Evolutionary conservation across 2,113 vertebrate genomes (phyloP).

Genomic region (Phalacrocorax carbo): DNA sequence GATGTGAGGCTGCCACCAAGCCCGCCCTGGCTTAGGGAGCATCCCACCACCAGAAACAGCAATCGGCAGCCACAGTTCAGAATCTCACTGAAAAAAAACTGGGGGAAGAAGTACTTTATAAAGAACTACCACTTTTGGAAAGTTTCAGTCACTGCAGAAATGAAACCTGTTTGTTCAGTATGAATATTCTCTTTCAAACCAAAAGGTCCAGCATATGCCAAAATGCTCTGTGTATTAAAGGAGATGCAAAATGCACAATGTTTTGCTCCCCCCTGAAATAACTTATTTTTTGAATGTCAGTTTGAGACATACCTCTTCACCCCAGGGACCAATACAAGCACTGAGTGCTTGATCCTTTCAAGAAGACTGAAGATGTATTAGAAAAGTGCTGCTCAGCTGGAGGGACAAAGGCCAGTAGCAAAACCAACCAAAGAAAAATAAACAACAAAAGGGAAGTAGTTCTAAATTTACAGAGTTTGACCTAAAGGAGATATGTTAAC

Average conservation of each 20-base stretch:
- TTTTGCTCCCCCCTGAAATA: neutral
- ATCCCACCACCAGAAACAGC: neutral
- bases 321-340: neutral
- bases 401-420: neutral
- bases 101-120: neutral
- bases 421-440: neutral
- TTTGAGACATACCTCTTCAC: neutral
- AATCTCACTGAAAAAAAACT: neutral
- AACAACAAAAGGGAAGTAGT: neutral
- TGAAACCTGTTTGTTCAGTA: neutral
- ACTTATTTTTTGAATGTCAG: neutral
- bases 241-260: neutral
- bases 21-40: neutral
- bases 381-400: neutral
- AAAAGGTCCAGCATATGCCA: neutral
- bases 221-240: neutral
- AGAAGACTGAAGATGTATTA: neutral
- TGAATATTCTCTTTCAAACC: conserved; percentile 10
- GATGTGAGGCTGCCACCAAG: conserved; percentile 18
- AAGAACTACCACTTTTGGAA: neutral
- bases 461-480: neutral
- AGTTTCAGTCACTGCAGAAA: neutral
- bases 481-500: neutral
- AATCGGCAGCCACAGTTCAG: neutral
- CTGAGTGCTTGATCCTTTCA: neutral